Percentiles rank a stretch among this genome's conserved stretches.
Conservation (phyloP, 2,888 invertebrate species). For the Amphipyra tragopoginis region DNA sequence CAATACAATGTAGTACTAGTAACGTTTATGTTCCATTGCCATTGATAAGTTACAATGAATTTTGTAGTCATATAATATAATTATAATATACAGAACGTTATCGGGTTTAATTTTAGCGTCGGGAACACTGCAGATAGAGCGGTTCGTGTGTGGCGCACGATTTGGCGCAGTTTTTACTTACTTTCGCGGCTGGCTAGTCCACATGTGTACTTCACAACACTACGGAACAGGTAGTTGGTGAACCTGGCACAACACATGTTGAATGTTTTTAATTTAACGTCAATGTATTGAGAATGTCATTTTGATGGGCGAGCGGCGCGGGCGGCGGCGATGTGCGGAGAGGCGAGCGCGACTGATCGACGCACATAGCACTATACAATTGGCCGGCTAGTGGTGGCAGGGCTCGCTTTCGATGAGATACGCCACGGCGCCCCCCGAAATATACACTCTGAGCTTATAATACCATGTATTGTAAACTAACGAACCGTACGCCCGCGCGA, state of each 20-base stretch:
- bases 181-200: conserved; percentile 86
- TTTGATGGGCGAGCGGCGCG: conserved; percentile 68
- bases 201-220: conserved; percentile 87
- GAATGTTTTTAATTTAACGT: conserved; percentile 71
- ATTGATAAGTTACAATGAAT: conserved; percentile 63
- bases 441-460: conserved; percentile 69
- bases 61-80: conserved; percentile 50
- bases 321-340: conserved; percentile 62
- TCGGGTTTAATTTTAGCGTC: conserved; percentile 68
- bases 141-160: conserved; percentile 13
- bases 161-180: conserved; percentile 69
- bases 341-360: conserved; percentile 71
- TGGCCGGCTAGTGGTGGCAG: conserved; percentile 69
- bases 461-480: conserved; percentile 58
- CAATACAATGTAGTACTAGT: conserved; percentile 50
- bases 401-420: conserved; percentile 65
- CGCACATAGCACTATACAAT: conserved; percentile 82
- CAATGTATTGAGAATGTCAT: conserved; percentile 78
- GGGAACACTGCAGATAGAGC: conserved; percentile 54
- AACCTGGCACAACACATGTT: conserved; percentile 86
- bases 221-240: conserved; percentile 84
- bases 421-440: conserved; percentile 73
- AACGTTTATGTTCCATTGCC: conserved; percentile 48
- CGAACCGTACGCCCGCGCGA: conserved; percentile 55
- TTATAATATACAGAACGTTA: conserved; percentile 59